Evolutionary conservation across 2,888 invertebrate species (phyloP).

Genomic region (Drosophila stalkeri): DNA sequence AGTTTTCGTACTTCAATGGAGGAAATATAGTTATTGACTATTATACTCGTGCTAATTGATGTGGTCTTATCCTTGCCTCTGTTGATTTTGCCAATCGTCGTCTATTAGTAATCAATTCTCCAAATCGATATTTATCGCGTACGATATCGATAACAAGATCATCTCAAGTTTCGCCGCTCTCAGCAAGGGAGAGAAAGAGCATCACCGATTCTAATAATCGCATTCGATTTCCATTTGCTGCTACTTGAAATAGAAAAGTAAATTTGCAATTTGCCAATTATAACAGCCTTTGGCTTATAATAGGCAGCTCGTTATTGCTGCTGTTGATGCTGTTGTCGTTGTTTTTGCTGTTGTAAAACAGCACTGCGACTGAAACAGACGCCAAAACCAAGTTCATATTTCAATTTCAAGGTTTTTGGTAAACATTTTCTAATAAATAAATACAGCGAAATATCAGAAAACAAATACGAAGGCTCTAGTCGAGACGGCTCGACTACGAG

Average conservation of each 20-base stretch:
- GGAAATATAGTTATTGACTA: neutral
- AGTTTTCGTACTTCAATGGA: neutral
- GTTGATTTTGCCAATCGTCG: too few relatives aligned
- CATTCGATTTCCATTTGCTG: neutral
- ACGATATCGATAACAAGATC: neutral
- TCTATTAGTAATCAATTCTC: too few relatives aligned
- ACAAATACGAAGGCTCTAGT: too few relatives aligned
- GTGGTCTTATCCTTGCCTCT: neutral
- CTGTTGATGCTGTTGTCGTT: slow-evolving; percentile 27
- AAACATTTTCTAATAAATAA: slow-evolving; percentile 62
- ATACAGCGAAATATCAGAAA: slow-evolving; percentile 33
- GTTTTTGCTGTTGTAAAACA: slow-evolving; percentile 16
- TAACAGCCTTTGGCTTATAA: slow-evolving; percentile 45
- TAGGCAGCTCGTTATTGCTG: slow-evolving; percentile 23
- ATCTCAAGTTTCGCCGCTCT: neutral
- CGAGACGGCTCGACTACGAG: too few relatives aligned
- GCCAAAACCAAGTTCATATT: slow-evolving; percentile 76
- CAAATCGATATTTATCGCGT: neutral
- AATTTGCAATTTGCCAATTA: slow-evolving; percentile 57
- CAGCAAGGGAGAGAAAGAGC: slow-evolving; percentile 1
- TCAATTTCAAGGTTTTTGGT: slow-evolving; percentile 71
- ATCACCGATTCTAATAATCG: slow-evolving; percentile 18
- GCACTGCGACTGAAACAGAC: slow-evolving; percentile 38
- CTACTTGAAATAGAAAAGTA: slow-evolving; percentile 44
- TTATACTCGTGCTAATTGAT: neutral